Evolutionary conservation across 2,113 vertebrate species (phyloP), one percentile per base, ranked within the genome.

Genomic region (Tragelaphus strepsiceros): DNA sequence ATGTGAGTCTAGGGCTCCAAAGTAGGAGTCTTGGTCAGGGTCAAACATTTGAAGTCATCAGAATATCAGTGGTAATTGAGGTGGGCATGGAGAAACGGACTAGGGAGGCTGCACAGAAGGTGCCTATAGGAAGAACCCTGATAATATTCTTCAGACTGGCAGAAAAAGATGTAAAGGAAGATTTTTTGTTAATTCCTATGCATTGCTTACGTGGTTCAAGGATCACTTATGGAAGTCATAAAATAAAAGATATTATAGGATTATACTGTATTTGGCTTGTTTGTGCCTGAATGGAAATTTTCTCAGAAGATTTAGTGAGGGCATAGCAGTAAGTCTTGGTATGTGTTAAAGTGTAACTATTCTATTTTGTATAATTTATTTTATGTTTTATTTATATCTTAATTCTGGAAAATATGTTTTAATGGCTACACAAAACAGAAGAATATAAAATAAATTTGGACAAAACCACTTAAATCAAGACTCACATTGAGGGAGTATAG

Each of bases 321-420:
- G 17, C 16, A 39, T 62, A 80, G 58, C 32, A 61, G 5, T 58
- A 84, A 94, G 2, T n/a, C 53, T 93, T 94, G 19, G n/a, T 43
- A 81, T 28, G 30, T 35, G 35, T 61, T 93, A 83, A 92, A 90
- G 43, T 88, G 8, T 17, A 71, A 85, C 39, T 81, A 2, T 53
- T 95, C 22, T 95, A 28, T 56, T 96, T 90, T 91, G 14, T 88
- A 88, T 88, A 90, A 56, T 91, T 81, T 32, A 88, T 92, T 93
- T 81, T 28, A 88, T 92, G 61, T 77, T 86, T 89, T 92, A 90
- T 93, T 88, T 88, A 64, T 91, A 93, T 89, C 12, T 12, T 88
- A 91, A 64, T 86, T 78, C 2, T 59, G 80, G 39, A 97, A 85
- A 95, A 81, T 88, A 88, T 96, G 71, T 96, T 95, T 95, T 91